phyloP scores from a whole-genome alignment of 2,888 invertebrate genomes.

The Homarus gammarus region DNA sequence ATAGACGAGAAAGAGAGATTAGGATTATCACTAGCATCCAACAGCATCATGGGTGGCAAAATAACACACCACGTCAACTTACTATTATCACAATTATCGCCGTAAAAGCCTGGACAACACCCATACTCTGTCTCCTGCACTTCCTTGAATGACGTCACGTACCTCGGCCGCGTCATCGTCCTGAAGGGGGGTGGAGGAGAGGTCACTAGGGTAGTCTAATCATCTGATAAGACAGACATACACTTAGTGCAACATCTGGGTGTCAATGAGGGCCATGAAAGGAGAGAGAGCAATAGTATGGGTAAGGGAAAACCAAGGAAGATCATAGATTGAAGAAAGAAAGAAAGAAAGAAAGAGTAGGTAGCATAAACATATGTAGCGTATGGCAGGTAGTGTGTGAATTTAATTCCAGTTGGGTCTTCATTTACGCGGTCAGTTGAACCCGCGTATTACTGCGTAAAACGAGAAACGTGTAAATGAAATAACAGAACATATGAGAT shows the following conservation, averaged over 20 bases:
- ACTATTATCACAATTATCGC: slow-evolving; percentile 71
- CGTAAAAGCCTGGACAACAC: slow-evolving; percentile 77
- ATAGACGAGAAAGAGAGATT: no score
- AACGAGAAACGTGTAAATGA: no score
- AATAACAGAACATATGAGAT: no score
- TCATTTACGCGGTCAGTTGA: no score
- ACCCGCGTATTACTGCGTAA: no score
- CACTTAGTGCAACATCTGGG: background rate
- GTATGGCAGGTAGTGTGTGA: no score
- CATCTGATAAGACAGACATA: background rate
- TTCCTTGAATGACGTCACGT: slow-evolving; percentile 77
- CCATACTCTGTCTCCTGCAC: slow-evolving; percentile 77
- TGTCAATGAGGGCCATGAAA: background rate
- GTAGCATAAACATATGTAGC: no score
- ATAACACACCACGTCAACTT: slow-evolving; percentile 2
- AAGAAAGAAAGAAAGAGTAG: background rate
- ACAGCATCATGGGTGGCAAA: background rate
- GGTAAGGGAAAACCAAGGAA: slow-evolving; percentile 19
- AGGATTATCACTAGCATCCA: no score
- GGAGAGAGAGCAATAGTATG: slow-evolving; percentile 22
- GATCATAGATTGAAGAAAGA: background rate
- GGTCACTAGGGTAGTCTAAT: no score
- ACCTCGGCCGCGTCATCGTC: slow-evolving; percentile 77
- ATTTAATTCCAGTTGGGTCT: no score
- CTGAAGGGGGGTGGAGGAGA: slow-evolving; percentile 74